Evolutionary conservation across 2,113 vertebrate species (phyloP).

Genomic region (pig (Sus scrofa)): DNA sequence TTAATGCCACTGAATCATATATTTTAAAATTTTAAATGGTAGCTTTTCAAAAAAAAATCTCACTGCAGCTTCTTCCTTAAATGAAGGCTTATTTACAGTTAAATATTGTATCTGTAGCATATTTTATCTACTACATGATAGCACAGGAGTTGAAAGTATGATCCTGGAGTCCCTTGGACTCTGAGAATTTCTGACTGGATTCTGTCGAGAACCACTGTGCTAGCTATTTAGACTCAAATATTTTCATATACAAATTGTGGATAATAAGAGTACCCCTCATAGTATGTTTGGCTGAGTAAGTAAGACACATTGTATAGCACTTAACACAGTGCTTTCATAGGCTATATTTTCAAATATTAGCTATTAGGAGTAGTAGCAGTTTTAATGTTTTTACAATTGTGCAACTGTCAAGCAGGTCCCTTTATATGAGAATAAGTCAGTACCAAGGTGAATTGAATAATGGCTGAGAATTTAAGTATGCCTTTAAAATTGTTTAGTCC

Average conservation of each 20-base stretch:
- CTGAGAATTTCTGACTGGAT: not conserved
- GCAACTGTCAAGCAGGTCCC: not conserved
- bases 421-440: conserved; percentile 35
- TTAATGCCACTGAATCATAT: no score
- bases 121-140: not conserved
- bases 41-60: not conserved
- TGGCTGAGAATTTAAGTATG: not conserved
- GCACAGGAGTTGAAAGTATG: not conserved
- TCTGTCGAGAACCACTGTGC: not conserved
- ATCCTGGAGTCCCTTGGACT: not conserved
- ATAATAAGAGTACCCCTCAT: not conserved
- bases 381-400: not conserved
- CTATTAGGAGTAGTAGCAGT: not conserved
- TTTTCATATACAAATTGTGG: not conserved
- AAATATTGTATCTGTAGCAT: not conserved
- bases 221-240: conserved; percentile 6
- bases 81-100: not conserved
- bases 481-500: conserved; percentile 11
- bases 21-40: no score
- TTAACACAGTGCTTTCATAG: not conserved
- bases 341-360: not conserved
- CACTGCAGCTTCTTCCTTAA: not conserved
- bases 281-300: not conserved
- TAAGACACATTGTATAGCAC: not conserved
- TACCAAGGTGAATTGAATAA: conserved; percentile 13